Base-by-base conservation (phyloP, 2,797 vertebrate species). In the Rhadinocentrus ornatus region DNA sequence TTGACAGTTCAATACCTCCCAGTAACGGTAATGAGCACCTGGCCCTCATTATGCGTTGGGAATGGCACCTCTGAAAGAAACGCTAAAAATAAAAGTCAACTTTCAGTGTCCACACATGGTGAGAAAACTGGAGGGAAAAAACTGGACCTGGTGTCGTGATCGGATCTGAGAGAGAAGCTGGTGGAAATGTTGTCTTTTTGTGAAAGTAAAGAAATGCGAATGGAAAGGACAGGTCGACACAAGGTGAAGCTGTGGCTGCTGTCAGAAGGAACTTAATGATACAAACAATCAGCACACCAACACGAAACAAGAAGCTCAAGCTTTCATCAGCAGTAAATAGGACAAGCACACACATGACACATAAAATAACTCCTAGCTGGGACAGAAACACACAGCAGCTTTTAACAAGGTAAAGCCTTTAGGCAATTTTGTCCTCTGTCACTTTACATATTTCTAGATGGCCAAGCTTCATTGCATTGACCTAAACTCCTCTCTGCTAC, bases 1-100 rank as follows among this genome's bases (percentile, higher is more conserved):
- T 41, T 92, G 93, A 92, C 91, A 92, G 88, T 88, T 87, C 87
- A 78, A 86, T 85, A 83, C 90, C 86, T 88, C 78, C 82, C 85
- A 76, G 75, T 65, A 58, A 73, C 22, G 22, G 79, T 92, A 94
- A 93, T 89, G 89, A 94, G 91, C 85, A 87, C 80, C 81, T 77
- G 80, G 80, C 75, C 78, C 86, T 93, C 87, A 89, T 92, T 93
- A 93, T 91, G 88, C 86, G 74, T 60, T 72, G 72, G 79, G 71
- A 63, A 79, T 84, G 86, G 82, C 82, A 86, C 72, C 71, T 85
- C 80, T 62, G 68, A 77, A 79, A 85, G 80, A 69, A 77, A 56
- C 65, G 67, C 78, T 88, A 88, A 91, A 94, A 93, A 93, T 89
- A 92, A 90, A 80, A 72, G 75, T 72, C 84, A 87, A 79, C 75